Base-by-base conservation (phyloP, 2,113 vertebrate species). In the Miniopterus natalensis region DNA sequence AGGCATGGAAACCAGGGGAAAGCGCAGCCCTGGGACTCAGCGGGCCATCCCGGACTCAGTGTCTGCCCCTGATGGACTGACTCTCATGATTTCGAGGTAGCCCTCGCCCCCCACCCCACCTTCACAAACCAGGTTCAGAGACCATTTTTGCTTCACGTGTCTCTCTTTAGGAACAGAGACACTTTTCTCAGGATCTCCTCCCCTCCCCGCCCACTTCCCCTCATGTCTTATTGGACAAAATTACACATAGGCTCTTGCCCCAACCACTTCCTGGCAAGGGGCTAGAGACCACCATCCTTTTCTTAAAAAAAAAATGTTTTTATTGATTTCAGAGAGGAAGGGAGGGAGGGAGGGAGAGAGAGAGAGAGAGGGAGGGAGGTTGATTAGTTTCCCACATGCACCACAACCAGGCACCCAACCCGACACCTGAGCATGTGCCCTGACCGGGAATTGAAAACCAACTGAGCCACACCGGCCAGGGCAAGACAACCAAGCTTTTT, bases 1-100 rank as follows among this genome's bases (percentile, higher is more conserved):
- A 18, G 5, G 0, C 0, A 1, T 0, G 1, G n/a, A 59, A 27
- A 40, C 45, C 27, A 2, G 51, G 59, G 18, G 31, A 2, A 6
- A 59, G 71, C 63, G 9, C 1, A 1, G 59, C 27, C 79, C 55
- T 7, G 2, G 83, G 18, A 12, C 23, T 12, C 31, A 3, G 17
- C 0, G 9, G n/a, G 47, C 3, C 31, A 3, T 0, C 4, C 0
- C 11, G 66, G 45, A 9, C 51, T 31, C 73, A 4, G 36, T 6
- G n/a, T 23, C 27, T 3, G 1, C 78, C 27, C 77, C 36, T 1
- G 40, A 36, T 1, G 57, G 15, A 12, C 1, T 1, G 6, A 29
- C 10, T 18, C 59, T 17, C 6, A 2, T 9, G 51, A 42, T n/a
- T 83, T 15, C 4, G 0, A 51, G 7, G 27, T 36, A 31, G 51